A percentile compares a stretch with the other conserved stretches of the same genome.
Conservation (phyloP, 2,888 invertebrate species). For the Conops quadrifasciatus region DNA sequence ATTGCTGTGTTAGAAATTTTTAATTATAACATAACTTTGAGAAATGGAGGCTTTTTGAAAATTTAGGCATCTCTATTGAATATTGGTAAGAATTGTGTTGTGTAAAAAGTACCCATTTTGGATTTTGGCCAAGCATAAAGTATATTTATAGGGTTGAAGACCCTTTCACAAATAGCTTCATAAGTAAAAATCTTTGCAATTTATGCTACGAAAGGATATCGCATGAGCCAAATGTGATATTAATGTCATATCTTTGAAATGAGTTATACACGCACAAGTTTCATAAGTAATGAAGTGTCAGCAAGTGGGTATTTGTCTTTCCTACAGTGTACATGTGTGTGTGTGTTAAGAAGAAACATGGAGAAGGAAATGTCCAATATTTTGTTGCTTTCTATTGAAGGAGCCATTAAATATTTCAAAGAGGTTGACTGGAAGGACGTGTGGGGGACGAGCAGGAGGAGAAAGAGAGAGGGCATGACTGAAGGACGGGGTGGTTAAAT, state of each 20-base stretch:
- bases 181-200: slow-evolving; percentile 20
- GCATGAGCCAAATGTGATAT: slow-evolving; percentile 9
- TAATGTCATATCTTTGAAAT: slow-evolving; percentile 25
- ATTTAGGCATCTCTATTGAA: too few relatives aligned
- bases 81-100: too few relatives aligned
- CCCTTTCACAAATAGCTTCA: not conserved
- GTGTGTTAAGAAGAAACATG: not conserved
- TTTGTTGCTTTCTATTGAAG: not conserved
- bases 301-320: too few relatives aligned
- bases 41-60: too few relatives aligned
- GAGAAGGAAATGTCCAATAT: not conserved
- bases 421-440: not conserved
- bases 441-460: not conserved
- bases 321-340: not conserved
- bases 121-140: too few relatives aligned
- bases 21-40: too few relatives aligned
- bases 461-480: not conserved
- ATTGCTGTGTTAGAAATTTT: too few relatives aligned
- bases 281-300: slow-evolving; percentile 18
- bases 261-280: slow-evolving; percentile 11
- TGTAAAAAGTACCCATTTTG: too few relatives aligned
- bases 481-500: not conserved
- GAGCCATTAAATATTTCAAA: not conserved
- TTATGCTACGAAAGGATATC: slow-evolving; percentile 22
- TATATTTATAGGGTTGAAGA: too few relatives aligned